A percentile compares a stretch with the other conserved stretches of the same genome.
phyloP scores from a whole-genome alignment of 2,113 vertebrate species.

The Chaetodon auriga region DNA sequence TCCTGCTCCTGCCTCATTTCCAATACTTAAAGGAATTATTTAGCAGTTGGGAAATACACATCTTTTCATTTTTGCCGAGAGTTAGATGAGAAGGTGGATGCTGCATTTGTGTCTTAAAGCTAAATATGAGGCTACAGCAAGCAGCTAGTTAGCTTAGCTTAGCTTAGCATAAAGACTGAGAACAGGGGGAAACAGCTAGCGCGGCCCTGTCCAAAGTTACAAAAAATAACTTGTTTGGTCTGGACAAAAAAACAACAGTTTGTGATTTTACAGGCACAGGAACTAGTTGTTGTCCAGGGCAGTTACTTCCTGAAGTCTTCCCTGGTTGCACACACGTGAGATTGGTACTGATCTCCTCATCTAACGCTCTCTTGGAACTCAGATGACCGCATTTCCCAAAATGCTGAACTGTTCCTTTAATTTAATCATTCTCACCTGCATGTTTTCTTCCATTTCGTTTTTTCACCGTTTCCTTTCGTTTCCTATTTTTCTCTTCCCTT shows the following conservation, averaged over 20 bases:
- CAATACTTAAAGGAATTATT: background rate
- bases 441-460: background rate
- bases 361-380: background rate
- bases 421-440: constrained; percentile 1
- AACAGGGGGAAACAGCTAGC: too few species aligned
- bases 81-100: background rate
- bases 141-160: background rate
- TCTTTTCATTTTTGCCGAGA: background rate
- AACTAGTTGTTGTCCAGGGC: background rate
- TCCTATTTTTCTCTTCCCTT: background rate
- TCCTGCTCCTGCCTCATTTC: background rate
- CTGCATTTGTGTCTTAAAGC: background rate
- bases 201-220: background rate
- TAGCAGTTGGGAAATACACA: background rate
- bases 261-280: too few species aligned
- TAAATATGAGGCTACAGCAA: background rate
- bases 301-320: background rate
- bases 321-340: background rate
- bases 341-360: background rate
- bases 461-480: background rate
- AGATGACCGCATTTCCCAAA: background rate
- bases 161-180: background rate
- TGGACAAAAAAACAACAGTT: too few species aligned
- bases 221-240: too few species aligned
- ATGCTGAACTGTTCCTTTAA: background rate